Evolutionary conservation across 1,140 invertebrate species (phyloP), one percentile per base, ranked within the genome.

Genomic region (Potamilus streckersoni): DNA sequence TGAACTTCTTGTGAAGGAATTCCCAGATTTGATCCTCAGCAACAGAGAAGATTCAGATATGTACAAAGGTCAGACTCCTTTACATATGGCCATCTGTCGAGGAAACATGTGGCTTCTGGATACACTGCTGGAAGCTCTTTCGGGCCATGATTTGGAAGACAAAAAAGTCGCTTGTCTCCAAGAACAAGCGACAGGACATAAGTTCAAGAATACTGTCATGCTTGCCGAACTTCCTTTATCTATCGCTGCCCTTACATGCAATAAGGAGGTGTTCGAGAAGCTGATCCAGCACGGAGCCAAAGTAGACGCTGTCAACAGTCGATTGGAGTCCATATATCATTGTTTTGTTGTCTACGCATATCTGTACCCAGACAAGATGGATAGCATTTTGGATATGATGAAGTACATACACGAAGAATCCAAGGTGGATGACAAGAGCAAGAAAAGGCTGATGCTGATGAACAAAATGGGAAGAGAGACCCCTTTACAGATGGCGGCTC

Each of bases 151-250:
- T 12, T 61, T 19, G 12, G 49, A 38, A 49, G n/a, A 62, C 16
- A 63, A 70, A 58, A 73, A 75, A n/a, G 23, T 56, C n/a, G 68
- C 55, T 19, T 38, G 82, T 27, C 71, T 82, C 13, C 57, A 76
- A 23, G 78, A 61, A 11, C 70, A 64, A 59, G 84, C 84, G 2
- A 80, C 69, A 15, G 84, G 84, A 14, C 60, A 58, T 1, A 76
- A 79, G 12, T 85, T 85, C 68, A 72, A 56, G 2, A 81, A 82
- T 61, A 85, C 84, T 4, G 82, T 82, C 2, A 83, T 85, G 84
- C 81, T 85, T 80, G 84, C 80, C n/a, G 79, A 83, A 67, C 75
- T 85, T 16, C 82, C 84, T 3, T 66, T 85, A 17, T 73, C 74
- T 27, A 82, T 85, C 15, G 82, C 84, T 27, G 80, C 82, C 27